These are phyloP conservation scores for Coryphaenoides rupestris DNA, from an alignment of 2,113 vertebrate genomes.

Conservation along the genomic window DNA sequence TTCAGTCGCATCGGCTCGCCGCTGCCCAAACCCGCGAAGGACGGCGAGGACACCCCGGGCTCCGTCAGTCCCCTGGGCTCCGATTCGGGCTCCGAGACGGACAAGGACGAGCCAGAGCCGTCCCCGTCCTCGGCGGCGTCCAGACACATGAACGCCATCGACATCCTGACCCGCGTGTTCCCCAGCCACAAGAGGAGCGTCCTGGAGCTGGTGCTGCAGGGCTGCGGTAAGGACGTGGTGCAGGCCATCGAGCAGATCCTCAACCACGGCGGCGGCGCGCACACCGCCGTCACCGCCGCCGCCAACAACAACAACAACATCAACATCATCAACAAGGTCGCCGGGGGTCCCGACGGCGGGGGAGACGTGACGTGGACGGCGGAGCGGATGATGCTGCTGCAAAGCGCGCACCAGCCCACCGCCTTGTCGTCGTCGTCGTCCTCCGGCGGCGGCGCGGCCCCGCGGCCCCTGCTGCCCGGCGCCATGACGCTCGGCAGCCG, in stretches of 20 bases:
- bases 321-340: no score
- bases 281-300: slow-evolving; percentile 52
- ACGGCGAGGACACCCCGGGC: slow-evolving; percentile 83
- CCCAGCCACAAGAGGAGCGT: slow-evolving; percentile 95
- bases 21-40: slow-evolving; percentile 81
- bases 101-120: slow-evolving; percentile 89
- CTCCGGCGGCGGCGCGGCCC: slow-evolving; percentile 48
- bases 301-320: no score
- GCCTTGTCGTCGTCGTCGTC: slow-evolving; percentile 70
- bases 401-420: slow-evolving; percentile 72
- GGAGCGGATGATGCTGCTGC: slow-evolving; percentile 80
- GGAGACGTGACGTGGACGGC: slow-evolving; percentile 83
- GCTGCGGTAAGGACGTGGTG: slow-evolving; percentile 96
- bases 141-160: slow-evolving; percentile 93
- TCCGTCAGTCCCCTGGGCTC: slow-evolving; percentile 91
- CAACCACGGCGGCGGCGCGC: slow-evolving; percentile 81
- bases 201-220: slow-evolving; percentile 94
- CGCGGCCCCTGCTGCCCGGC: slow-evolving; percentile 84
- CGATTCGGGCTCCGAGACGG: slow-evolving; percentile 92
- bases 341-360: slow-evolving; percentile 75
- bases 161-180: slow-evolving; percentile 95
- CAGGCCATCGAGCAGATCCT: slow-evolving; percentile 99
- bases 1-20: slow-evolving; percentile 80
- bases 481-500: slow-evolving; percentile 93
- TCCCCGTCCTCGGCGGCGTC: slow-evolving; percentile 76